Evolutionary conservation across 2,888 invertebrate species (phyloP).

Genomic region (Drosophila cognata): DNA sequence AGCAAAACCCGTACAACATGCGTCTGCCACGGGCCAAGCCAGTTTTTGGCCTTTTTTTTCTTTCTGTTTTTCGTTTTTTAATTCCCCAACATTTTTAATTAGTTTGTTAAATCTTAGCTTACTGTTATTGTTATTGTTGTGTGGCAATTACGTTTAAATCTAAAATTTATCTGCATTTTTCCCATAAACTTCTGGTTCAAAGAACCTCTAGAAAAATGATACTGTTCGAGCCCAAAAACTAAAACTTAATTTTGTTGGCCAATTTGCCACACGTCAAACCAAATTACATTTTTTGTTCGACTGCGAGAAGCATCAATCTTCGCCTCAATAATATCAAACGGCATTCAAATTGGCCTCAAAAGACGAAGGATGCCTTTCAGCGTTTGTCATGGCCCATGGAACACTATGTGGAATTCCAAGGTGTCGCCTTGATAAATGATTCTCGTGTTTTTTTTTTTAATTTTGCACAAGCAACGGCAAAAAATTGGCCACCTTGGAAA

Average conservation of each 20-base stretch:
- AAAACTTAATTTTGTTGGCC: constrained; percentile 17
- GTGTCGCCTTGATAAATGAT: constrained; percentile 74
- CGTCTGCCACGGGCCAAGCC: constrained; percentile 83
- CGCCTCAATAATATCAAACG: constrained; percentile 57
- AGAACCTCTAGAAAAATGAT: constrained; percentile 42
- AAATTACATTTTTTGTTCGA: constrained; percentile 36
- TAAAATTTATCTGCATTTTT: constrained; percentile 54
- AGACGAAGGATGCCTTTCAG: constrained; percentile 26
- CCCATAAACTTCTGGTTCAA: constrained; percentile 56
- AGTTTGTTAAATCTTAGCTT: constrained; percentile 46
- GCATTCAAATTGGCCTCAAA: constrained; percentile 62
- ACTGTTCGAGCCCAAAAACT: constrained; percentile 3
- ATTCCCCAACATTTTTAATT: constrained; percentile 62
- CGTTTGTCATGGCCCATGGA: constrained; percentile 47
- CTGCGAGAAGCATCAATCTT: constrained; percentile 64
- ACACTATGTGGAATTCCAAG: constrained; percentile 31
- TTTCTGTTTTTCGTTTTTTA: neutral
- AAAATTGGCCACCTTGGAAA: constrained; percentile 20
- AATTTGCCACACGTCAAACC: constrained; percentile 47
- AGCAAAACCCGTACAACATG: constrained; percentile 67
- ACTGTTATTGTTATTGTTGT: constrained; percentile 15
- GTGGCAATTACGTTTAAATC: constrained; percentile 51
- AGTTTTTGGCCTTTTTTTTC: constrained; percentile 54
- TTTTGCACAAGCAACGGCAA: constrained; percentile 51
- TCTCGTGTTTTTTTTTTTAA: constrained; percentile 53